Base-by-base conservation (phyloP, 2,888 invertebrate genomes). In the Rhingia rostrata region DNA sequence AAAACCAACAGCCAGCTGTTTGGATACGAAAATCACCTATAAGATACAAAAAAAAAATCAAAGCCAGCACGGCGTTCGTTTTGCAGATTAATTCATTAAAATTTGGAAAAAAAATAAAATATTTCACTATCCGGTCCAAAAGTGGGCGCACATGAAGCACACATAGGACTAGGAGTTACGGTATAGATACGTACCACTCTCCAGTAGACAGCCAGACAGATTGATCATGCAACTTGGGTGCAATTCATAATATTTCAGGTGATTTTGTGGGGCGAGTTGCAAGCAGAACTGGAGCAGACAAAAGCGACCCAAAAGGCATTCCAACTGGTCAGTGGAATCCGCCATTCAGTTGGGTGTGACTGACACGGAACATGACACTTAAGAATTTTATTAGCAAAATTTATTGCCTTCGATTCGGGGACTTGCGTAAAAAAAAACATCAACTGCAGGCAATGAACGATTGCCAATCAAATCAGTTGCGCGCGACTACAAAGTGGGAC, bases 281-380 rank as follows among this genome's bases (percentile, higher is more conserved):
- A 49, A 5, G 64, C 61, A 74, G 80, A 79, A 66, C 66, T 78
- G 12, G 78, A 83, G 56, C 83, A 64, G 32, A 73, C 43, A 51
- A 37, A 43, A 39, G 33, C 7, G n/a, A 39, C n/a, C 22, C 64
- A 79, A 63, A 69, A 79, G 64, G 64, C 67, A 69, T 33, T 47
- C 51, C 54, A 64, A 80, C 49, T 79, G 79, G 83, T 63, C 74
- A 79, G 64, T 74, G 63, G 84, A 84, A 84, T 79, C 69, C 79
- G 14, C 51, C 70, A 61, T 67, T 75, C 72, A 67, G 72, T 56
- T 84, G 84, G 84, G 84, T 80, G 84, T 80, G 84, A 79, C 84
- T 84, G 80, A 84, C 84, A 75, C 70, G 80, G 80, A 84, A 84
- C 84, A 80, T 80, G 80, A 84, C 74, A 80, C 84, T 84, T 84